These are phyloP conservation scores for Alosa alosa DNA, from an alignment of 2,113 vertebrate species.

Conservation along the genomic window DNA sequence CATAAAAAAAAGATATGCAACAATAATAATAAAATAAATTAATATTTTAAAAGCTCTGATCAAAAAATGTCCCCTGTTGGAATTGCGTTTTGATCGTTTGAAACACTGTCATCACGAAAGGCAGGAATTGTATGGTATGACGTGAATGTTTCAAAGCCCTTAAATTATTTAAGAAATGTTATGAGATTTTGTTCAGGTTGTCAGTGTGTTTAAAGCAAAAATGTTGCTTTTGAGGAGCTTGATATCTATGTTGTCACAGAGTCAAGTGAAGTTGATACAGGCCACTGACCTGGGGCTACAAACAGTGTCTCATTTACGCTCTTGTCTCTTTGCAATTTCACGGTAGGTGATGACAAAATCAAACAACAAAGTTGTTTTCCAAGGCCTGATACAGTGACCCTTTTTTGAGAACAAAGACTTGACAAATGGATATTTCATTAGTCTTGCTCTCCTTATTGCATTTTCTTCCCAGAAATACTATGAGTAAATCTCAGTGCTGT, in stretches of 20 bases:
- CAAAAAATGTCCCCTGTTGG: background rate
- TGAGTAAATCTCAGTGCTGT: background rate
- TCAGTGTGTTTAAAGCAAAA: background rate
- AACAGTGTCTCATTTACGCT: background rate
- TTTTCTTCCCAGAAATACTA: background rate
- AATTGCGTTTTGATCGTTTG: background rate
- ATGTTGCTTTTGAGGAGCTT: background rate
- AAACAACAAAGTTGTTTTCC: background rate
- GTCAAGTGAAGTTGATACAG: background rate
- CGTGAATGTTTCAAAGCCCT: background rate
- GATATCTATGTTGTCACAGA: background rate
- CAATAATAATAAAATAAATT: background rate
- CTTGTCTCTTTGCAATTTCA: background rate
- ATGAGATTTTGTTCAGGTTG: background rate
- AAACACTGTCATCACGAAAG: constrained; percentile 2
- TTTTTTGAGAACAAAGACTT: background rate
- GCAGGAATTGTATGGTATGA: constrained; percentile 8
- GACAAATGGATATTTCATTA: background rate
- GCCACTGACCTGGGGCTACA: background rate
- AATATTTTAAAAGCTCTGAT: background rate
- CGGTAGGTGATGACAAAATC: background rate
- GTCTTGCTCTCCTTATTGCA: background rate
- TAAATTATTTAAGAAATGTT: background rate
- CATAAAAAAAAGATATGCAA: background rate
- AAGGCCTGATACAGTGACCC: background rate